A percentile compares a stretch with the other conserved stretches of the same genome.
Evolutionary conservation across 1,140 invertebrate genomes (phyloP).

Genomic region (Pseudomyrmex cubaensis): DNA sequence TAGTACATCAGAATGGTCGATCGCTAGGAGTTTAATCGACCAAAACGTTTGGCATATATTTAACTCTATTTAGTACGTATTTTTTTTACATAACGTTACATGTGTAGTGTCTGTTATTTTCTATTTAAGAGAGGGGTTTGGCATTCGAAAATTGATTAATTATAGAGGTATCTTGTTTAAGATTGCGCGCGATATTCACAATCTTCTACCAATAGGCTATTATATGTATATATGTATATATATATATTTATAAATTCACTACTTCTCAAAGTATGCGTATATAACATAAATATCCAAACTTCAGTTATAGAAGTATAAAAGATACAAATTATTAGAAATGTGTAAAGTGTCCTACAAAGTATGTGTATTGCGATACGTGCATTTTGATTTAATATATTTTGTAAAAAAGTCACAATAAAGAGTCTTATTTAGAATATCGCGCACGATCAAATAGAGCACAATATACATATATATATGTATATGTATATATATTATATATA

Average conservation of each 20-base stretch:
- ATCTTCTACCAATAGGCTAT: not conserved
- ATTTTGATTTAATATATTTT: slow-evolving; percentile 34
- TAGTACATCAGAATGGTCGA: slow-evolving; percentile 19
- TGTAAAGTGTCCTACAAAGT: slow-evolving; percentile 19
- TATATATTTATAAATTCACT: not conserved
- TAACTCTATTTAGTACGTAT: slow-evolving; percentile 46
- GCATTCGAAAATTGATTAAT: slow-evolving; percentile 58
- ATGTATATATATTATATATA: too few species aligned
- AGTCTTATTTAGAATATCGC: slow-evolving; percentile 8
- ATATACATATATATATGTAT: not conserved
- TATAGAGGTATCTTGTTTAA: not conserved
- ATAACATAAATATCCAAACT: slow-evolving; percentile 13
- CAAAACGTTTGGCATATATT: slow-evolving; percentile 63
- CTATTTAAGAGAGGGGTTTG: slow-evolving; percentile 65
- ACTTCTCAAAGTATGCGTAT: not conserved
- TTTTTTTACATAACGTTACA: not conserved
- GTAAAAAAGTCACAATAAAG: slow-evolving; percentile 25
- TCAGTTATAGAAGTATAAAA: slow-evolving; percentile 27
- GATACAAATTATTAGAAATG: slow-evolving; percentile 33
- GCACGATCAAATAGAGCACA: slow-evolving; percentile 5
- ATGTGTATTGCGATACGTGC: not conserved
- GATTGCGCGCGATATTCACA: slow-evolving; percentile 21
- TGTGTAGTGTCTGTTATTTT: slow-evolving; percentile 8
- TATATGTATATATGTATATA: too few species aligned
- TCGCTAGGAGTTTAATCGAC: slow-evolving; percentile 16